Conservation (phyloP, 2,888 invertebrate species). For the Acanthosepion lycidas region DNA sequence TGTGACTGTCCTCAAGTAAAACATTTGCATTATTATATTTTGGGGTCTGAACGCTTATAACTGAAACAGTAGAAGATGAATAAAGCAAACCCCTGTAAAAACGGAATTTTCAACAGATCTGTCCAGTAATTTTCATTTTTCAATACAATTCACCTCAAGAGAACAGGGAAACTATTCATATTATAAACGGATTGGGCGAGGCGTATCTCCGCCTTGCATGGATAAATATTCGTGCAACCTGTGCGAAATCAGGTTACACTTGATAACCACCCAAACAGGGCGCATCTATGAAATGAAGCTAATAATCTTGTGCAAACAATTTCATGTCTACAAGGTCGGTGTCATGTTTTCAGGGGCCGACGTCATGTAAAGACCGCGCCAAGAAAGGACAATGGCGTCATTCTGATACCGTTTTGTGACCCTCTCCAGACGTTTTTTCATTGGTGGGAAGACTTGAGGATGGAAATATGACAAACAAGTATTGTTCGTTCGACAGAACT, state of each 20-base stretch:
- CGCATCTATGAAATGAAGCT: neutral
- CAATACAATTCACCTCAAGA: neutral
- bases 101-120: neutral
- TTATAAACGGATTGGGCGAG: neutral
- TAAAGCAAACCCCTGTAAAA: no score
- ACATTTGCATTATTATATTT: no score
- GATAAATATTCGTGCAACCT: neutral
- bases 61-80: no score
- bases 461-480: neutral
- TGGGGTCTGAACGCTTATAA: no score
- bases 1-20: no score
- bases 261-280: neutral
- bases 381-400: neutral
- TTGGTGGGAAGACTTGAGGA: neutral
- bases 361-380: neutral
- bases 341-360: neutral
- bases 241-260: neutral
- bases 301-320: neutral
- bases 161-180: neutral
- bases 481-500: neutral
- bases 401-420: neutral
- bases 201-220: neutral
- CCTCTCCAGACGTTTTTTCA: neutral
- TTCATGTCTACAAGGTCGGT: neutral
- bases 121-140: neutral